Base-by-base conservation (phyloP, 1,140 invertebrate genomes). In the Cherax quadricarinatus region DNA sequence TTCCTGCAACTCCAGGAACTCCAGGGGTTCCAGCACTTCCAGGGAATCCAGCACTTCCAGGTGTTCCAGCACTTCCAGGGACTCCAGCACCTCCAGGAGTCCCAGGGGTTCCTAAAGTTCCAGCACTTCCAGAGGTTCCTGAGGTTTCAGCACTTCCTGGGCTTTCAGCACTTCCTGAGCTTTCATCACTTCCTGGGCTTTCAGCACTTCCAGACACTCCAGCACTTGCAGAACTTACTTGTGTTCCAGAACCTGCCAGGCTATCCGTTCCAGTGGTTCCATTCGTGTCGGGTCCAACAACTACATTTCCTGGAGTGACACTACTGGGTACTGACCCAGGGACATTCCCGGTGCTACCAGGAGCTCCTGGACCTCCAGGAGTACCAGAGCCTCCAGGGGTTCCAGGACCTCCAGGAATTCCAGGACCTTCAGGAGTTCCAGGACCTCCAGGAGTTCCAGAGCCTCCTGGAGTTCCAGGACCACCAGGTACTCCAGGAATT, bases 121-220 rank as follows among this genome's bases (percentile, higher is more conserved):
- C n/a, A n/a, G n/a, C n/a, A n/a, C n/a, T n/a, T n/a, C n/a, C n/a
- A n/a, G n/a, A n/a, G n/a, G n/a, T n/a, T n/a, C n/a, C n/a, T n/a
- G n/a, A n/a, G n/a, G n/a, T n/a, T n/a, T n/a, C n/a, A n/a, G n/a
- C 18, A 14, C 73, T 18, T 14, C 79, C 79, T 49, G 30, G 73
- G 9, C 9, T 48, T 66, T 24, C 84, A 9, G 30, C 10, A 60
- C 21, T 41, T 80, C 81, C 81, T 57, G 49, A 1, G 24, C 7
- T 24, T 16, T 12, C 49, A 53, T 6, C 14, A n/a, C 66, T 6
- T 6, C 16, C 66, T 70, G 21, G 66, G 66, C 14, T n/a, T 18
- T 41, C 30, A 60, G 21, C 66, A 70, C 66, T 70, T 30, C 84
- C 84, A 86, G 85, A 41, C 3, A 53, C n/a, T 53, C 70, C 85